Evolutionary conservation across 30 jellyfish, hydroid and myxozoan species (phyloP).

Genomic region (Rhopilema esculentum): DNA sequence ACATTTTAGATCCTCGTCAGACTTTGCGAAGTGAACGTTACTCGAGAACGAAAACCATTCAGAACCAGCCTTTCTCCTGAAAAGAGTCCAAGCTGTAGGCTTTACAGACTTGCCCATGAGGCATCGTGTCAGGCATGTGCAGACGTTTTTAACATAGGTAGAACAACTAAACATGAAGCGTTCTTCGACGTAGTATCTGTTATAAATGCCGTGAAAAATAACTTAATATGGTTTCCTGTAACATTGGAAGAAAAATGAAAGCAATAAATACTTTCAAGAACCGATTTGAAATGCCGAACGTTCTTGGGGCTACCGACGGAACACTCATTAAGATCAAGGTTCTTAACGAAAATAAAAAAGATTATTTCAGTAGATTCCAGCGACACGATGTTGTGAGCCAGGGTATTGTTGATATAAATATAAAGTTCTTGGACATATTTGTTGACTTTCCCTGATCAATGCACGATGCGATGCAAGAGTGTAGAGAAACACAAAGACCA

Average conservation of each 20-base stretch:
- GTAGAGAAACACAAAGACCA: constrained; percentile 21
- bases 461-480: constrained; percentile 48
- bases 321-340: constrained; percentile 42
- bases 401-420: constrained; percentile 56
- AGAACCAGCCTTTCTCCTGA: constrained; percentile 32
- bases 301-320: constrained; percentile 53
- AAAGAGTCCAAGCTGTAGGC: constrained; percentile 25
- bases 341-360: constrained; percentile 8
- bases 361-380: constrained; percentile 26
- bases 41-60: not conserved
- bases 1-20: constrained; percentile 27
- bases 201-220: constrained; percentile 19
- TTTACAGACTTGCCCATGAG: constrained; percentile 38
- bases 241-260: constrained; percentile 10
- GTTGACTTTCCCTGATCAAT: constrained; percentile 64
- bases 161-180: constrained; percentile 47
- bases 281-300: constrained; percentile 41
- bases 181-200: constrained; percentile 10
- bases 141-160: constrained; percentile 30
- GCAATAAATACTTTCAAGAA: constrained; percentile 26
- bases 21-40: constrained; percentile 3
- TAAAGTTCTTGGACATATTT: constrained; percentile 27
- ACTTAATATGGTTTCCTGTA: constrained; percentile 10
- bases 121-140: constrained; percentile 52
- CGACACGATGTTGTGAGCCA: constrained; percentile 44